These are phyloP conservation scores for Oxystoma pomonae DNA, from an alignment of 2,888 invertebrate species.

Conservation along the genomic window DNA sequence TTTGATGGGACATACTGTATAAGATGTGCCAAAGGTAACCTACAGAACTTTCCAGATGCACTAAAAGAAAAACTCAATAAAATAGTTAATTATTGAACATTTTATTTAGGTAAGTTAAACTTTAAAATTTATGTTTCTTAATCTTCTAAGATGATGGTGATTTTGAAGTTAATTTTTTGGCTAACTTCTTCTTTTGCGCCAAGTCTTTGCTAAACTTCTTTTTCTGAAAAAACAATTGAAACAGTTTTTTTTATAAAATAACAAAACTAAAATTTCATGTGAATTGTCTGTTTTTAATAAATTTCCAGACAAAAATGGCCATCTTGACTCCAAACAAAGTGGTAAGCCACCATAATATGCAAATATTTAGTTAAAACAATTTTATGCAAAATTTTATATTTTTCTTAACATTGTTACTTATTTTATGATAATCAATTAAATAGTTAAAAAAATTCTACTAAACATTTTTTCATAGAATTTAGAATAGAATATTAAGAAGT, in stretches of 20 bases:
- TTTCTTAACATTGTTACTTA: too few species aligned
- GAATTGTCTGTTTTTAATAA: too few species aligned
- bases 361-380: too few species aligned
- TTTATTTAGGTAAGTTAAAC: not conserved
- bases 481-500: too few species aligned
- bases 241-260: slow-evolving; percentile 4
- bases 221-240: slow-evolving; percentile 33
- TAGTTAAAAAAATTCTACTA: too few species aligned
- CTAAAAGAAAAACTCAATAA: slow-evolving; percentile 60
- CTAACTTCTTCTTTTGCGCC: slow-evolving; percentile 34
- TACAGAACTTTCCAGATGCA: slow-evolving; percentile 63
- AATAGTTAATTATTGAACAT: slow-evolving; percentile 26
- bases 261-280: slow-evolving; percentile 4
- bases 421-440: too few species aligned
- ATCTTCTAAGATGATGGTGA: not conserved
- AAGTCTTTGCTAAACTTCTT: slow-evolving; percentile 33
- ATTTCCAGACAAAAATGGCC: too few species aligned
- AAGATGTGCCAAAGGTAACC: slow-evolving; percentile 58
- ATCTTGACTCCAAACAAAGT: too few species aligned
- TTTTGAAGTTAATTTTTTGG: slow-evolving; percentile 32
- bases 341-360: too few species aligned
- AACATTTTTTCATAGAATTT: too few species aligned
- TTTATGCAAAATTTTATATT: too few species aligned
- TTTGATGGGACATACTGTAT: slow-evolving; percentile 71
- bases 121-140: not conserved